Evolutionary conservation across 2,888 invertebrate species (phyloP).

Genomic region (Sialis fuliginosa): DNA sequence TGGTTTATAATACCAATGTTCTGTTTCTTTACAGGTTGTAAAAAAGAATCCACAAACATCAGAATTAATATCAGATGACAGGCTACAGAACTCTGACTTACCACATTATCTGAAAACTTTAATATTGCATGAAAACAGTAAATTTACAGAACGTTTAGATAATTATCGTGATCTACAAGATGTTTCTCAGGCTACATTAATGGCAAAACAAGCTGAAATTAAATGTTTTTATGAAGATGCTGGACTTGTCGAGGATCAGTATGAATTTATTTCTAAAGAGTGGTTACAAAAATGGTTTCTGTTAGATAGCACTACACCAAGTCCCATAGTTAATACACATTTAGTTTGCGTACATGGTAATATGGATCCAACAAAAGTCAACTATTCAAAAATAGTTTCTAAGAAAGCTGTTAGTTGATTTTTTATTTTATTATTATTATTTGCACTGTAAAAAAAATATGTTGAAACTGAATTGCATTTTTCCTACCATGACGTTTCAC

Average conservation of each 20-base stretch:
- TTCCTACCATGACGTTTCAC: too few relatives aligned
- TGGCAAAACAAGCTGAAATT: neutral
- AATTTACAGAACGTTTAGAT: neutral
- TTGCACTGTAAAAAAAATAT: too few relatives aligned
- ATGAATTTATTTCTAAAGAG: constrained; percentile 30
- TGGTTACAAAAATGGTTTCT: constrained; percentile 34
- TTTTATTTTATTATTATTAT: neutral
- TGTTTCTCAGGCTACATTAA: neutral
- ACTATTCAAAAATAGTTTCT: neutral
- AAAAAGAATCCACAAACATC: too few relatives aligned
- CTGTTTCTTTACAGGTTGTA: too few relatives aligned
- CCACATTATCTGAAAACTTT: neutral
- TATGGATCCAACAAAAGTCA: neutral
- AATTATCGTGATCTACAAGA: neutral
- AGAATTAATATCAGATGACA: neutral
- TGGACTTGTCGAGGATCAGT: constrained; percentile 12
- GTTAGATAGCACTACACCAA: neutral
- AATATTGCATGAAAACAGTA: neutral
- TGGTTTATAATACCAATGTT: too few relatives aligned
- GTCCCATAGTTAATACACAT: neutral
- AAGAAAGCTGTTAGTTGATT: constrained; percentile 15
- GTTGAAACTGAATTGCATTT: too few relatives aligned
- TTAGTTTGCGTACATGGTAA: neutral
- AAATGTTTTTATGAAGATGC: constrained; percentile 2
- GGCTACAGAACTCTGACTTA: neutral